phyloP scores from a whole-genome alignment of 1,140 invertebrate genomes.

The Ruditapes philippinarum region DNA sequence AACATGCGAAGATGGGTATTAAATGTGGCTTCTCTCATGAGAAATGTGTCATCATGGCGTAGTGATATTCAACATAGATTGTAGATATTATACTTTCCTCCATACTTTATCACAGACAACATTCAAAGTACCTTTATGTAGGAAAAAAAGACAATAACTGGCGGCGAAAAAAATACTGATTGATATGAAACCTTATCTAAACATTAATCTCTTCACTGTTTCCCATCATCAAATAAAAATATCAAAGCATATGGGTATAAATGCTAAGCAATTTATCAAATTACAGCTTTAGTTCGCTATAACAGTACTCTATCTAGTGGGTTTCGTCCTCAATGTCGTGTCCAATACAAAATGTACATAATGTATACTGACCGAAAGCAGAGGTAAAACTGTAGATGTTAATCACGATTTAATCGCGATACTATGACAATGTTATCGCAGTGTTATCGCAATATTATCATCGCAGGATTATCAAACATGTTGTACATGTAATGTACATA shows the following conservation, averaged over 20 bases:
- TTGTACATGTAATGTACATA: background rate
- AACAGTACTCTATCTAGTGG: background rate
- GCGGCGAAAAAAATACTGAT: background rate
- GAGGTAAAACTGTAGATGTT: background rate
- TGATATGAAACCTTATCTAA: background rate
- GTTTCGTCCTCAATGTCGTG: background rate
- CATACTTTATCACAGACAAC: background rate
- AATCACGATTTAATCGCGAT: no score
- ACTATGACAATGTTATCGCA: constrained; percentile 16
- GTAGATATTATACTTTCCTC: background rate
- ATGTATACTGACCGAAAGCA: background rate
- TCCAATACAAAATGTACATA: background rate
- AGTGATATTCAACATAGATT: background rate
- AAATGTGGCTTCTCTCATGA: background rate
- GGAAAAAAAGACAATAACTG: background rate
- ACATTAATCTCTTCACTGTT: background rate
- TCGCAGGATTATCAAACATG: background rate
- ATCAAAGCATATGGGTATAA: background rate
- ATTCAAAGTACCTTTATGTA: background rate
- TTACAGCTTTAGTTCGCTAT: background rate
- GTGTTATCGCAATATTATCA: constrained; percentile 7
- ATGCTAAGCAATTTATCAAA: constrained; percentile 1
- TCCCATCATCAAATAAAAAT: background rate
- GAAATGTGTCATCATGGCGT: background rate
- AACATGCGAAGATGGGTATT: background rate